Percentiles rank a stretch among this genome's conserved stretches.
phyloP scores from a whole-genome alignment of 2,888 invertebrate species.

The Troides aeacus region DNA sequence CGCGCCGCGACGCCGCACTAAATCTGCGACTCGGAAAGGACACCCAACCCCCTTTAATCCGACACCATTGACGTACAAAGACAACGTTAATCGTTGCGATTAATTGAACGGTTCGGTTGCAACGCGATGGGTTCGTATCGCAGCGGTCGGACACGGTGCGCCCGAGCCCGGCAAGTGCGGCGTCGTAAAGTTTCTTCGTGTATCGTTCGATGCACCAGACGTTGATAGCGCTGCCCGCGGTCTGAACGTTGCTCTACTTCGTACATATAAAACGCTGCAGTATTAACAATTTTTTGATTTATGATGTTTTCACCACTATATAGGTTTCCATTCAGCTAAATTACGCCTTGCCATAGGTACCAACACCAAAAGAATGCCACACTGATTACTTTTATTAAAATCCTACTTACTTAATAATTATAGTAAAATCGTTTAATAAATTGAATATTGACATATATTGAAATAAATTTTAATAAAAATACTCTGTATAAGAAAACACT shows the following conservation, averaged over 20 bases:
- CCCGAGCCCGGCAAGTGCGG: conserved; percentile 73
- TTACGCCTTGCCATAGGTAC: neutral
- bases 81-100: conserved; percentile 74
- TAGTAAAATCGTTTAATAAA: too few species aligned
- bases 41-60: conserved; percentile 75
- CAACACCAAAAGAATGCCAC: neutral
- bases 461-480: too few species aligned
- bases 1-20: conserved; percentile 79
- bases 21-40: conserved; percentile 78
- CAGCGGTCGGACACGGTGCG: conserved; percentile 67
- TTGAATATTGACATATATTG: too few species aligned
- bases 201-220: conserved; percentile 80
- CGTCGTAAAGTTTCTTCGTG: conserved; percentile 79
- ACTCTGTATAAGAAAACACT: too few species aligned
- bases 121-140: conserved; percentile 66
- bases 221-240: conserved; percentile 64
- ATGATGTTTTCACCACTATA: neutral
- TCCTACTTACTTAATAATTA: too few species aligned
- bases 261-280: neutral
- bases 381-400: too few species aligned
- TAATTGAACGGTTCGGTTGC: conserved; percentile 70
- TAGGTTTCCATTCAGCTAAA: neutral
- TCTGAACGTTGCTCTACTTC: conserved; percentile 64
- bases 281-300: neutral
- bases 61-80: conserved; percentile 71